Conservation (phyloP, 2,888 invertebrate species). For the Sminthurinus aureus region DNA sequence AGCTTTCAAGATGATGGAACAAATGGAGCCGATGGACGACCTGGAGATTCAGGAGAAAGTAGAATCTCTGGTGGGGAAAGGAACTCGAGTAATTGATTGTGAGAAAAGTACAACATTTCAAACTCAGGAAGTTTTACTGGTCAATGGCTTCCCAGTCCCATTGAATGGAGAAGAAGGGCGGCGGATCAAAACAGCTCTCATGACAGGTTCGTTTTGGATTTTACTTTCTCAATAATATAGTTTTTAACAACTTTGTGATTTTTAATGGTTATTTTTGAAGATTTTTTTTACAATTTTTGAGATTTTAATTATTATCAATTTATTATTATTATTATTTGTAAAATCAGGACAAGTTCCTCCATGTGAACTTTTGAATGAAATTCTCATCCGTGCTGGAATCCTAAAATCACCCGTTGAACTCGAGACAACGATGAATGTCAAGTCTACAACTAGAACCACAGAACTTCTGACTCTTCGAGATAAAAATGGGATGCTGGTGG, state of each 20-base stretch:
- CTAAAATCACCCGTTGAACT: conserved; percentile 72
- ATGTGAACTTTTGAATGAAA: conserved; percentile 74
- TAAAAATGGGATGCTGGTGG: conserved; percentile 73
- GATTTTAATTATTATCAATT: too few relatives aligned
- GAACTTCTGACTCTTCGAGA: conserved; percentile 74
- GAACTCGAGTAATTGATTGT: conserved; percentile 75
- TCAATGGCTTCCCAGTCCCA: conserved; percentile 75
- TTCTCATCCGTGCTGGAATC: conserved; percentile 72
- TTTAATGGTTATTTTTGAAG: too few relatives aligned
- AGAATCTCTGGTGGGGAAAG: conserved; percentile 76
- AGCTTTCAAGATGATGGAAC: conserved; percentile 49
- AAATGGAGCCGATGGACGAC: conserved; percentile 69
- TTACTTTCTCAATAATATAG: too few relatives aligned
- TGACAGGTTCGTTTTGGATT: conserved; percentile 61
- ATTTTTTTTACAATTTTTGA: too few relatives aligned
- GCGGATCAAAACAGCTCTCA: conserved; percentile 73
- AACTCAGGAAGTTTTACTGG: conserved; percentile 75
- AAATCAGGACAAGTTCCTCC: conserved; percentile 68
- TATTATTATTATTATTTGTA: too few relatives aligned
- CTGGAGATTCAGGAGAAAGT: conserved; percentile 77
- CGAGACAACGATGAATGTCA: conserved; percentile 75
- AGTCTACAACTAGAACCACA: conserved; percentile 74
- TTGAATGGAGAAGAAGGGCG: conserved; percentile 74
- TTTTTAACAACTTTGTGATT: too few relatives aligned
- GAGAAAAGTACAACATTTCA: conserved; percentile 76